These are phyloP conservation scores for Falcunculus frontatus DNA, from an alignment of 2,113 vertebrate species.

Conservation along the genomic window DNA sequence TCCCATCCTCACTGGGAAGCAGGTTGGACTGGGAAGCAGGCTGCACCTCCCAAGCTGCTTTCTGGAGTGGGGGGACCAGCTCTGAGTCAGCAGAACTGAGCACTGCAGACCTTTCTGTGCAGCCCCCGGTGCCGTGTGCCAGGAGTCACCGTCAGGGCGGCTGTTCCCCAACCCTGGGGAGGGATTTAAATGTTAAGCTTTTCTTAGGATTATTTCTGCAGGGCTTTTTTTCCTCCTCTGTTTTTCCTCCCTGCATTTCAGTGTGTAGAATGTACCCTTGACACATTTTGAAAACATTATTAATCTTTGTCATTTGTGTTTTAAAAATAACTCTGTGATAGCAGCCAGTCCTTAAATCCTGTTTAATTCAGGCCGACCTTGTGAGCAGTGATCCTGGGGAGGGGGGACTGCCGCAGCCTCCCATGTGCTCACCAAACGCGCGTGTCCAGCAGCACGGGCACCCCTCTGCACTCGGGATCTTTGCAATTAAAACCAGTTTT, in stretches of 20 bases:
- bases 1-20: neutral
- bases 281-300: constrained; percentile 39
- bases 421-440: rapidly evolving
- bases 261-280: neutral
- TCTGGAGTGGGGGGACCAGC: neutral
- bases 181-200: constrained; percentile 6
- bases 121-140: neutral
- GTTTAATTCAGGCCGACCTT: neutral
- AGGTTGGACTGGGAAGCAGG: neutral
- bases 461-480: neutral
- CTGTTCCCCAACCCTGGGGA: neutral
- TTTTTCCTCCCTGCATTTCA: neutral
- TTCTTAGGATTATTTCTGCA: neutral
- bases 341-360: constrained; percentile 17
- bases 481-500: constrained; percentile 59
- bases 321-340: constrained; percentile 6
- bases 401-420: neutral
- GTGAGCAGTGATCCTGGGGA: neutral
- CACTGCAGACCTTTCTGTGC: neutral
- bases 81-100: neutral
- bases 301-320: constrained; percentile 28
- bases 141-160: neutral
- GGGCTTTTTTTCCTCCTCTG: neutral
- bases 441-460: neutral
- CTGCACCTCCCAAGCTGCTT: neutral